Evolutionary conservation across 2,113 vertebrate genomes (phyloP).

Genomic region (Siniperca knerii): DNA sequence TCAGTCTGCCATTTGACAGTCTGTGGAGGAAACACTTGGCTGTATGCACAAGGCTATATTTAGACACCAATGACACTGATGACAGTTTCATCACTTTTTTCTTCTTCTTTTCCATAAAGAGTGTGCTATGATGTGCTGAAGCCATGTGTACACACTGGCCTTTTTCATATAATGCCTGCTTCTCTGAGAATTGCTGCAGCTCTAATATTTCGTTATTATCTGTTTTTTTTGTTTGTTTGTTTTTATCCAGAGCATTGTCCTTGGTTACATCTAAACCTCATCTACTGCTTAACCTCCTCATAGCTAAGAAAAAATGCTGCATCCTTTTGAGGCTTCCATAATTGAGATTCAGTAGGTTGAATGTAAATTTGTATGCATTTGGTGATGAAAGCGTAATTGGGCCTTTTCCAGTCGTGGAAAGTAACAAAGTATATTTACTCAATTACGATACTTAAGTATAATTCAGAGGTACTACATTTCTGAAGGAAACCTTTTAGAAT

Average conservation of each 20-base stretch:
- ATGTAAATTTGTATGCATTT: conserved; percentile 2
- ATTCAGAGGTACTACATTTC: neutral
- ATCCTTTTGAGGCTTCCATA: conserved; percentile 7
- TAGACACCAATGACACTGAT: conserved; percentile 59
- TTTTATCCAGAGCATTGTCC: neutral
- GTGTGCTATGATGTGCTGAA: conserved; percentile 22
- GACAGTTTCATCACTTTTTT: conserved; percentile 52
- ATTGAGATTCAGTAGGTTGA: neutral
- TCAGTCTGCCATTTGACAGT: conserved; percentile 40
- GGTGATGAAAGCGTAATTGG: neutral
- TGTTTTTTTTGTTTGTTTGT: neutral
- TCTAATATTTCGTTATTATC: conserved; percentile 33
- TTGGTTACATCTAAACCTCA: neutral
- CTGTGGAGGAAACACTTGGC: conserved; percentile 60
- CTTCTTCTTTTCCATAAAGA: conserved; percentile 27
- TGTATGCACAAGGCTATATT: conserved; percentile 64
- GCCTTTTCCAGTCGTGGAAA: neutral
- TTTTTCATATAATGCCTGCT: conserved; percentile 41
- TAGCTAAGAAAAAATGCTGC: neutral
- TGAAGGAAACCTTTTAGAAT: neutral
- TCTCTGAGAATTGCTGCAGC: conserved; percentile 9
- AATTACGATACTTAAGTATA: neutral
- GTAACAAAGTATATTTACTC: neutral
- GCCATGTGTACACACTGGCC: conserved; percentile 9
- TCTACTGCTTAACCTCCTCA: neutral